These are phyloP conservation scores for Pantelozetes paolii DNA, from an alignment of 2,888 invertebrate species.

Conservation along the genomic window DNA sequence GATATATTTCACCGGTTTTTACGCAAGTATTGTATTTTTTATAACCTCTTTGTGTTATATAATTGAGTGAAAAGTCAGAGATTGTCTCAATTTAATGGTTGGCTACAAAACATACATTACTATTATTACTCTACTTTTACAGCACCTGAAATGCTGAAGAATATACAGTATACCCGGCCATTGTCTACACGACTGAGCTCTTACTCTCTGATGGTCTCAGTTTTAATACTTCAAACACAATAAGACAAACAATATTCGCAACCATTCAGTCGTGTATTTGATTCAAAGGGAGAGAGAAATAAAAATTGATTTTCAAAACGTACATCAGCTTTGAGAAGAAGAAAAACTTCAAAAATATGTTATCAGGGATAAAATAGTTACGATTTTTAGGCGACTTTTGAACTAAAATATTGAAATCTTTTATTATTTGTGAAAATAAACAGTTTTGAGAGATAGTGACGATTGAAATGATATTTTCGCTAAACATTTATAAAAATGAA, in stretches of 20 bases:
- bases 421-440: too few relatives aligned
- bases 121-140: background rate
- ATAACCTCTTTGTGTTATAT: background rate
- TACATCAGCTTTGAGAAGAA: background rate
- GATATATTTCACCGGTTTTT: background rate
- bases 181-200: background rate
- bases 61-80: background rate
- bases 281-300: background rate
- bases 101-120: background rate
- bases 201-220: background rate
- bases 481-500: too few relatives aligned
- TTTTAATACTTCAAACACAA: slow-evolving; percentile 6
- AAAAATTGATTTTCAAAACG: background rate
- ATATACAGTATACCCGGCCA: background rate
- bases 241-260: background rate
- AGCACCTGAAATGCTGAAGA: background rate
- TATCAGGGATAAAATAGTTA: background rate
- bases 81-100: background rate
- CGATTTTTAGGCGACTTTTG: too few relatives aligned
- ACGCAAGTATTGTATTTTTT: background rate
- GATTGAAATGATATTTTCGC: too few relatives aligned
- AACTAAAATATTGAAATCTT: too few relatives aligned
- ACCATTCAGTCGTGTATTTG: background rate
- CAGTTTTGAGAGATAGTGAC: too few relatives aligned
- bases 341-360: background rate